Evolutionary conservation across 2,888 invertebrate species (phyloP), one percentile per base, ranked within the genome.

Genomic region (Pterostichus niger): DNA sequence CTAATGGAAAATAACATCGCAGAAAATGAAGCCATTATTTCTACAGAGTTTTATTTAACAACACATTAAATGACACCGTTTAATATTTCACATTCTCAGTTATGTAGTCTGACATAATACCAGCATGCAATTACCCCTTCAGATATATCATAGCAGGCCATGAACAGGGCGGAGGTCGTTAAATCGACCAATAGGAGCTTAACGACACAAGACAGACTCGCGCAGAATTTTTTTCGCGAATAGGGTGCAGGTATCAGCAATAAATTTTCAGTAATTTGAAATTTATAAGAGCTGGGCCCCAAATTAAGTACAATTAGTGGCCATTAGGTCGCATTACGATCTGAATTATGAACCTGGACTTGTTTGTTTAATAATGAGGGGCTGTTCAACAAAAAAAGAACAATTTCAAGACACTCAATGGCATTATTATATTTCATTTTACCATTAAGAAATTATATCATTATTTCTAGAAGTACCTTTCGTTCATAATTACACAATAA

Each of bases 241-340:
- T 77, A 40, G 77, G 54, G 15, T 40, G 54, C 52, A 77, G 77
- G 77, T 64, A 64, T 64, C 56, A 56, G 40, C 77, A 11, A 77
- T 77, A 77, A 77, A 77, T 77, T 77, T 54, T 13, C 54, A 17
- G 77, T 77, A 77, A 77, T 77, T 77, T 77, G 77, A 77, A 77
- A 77, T 77, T 77, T 77, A 77, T 77, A 77, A 77, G 77, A 33
- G 77, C 77, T 33, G 15, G 77, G 54, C 35, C 35, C 35, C 56
- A 77, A 77, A 77, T 77, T 77, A 77, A 77, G 77, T 77, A 77
- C 77, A 77, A 77, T 77, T 77, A 77, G 77, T 40, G 56, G 56
- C 77, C 77, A 56, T 77, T 77, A 77, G 35, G 35, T 54, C 31
- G 56, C 17, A 77, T 77, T 77, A 77, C 35, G 9, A 4, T 9